Percentiles rank a stretch among this genome's conserved stretches.
Conservation (phyloP, 2,113 vertebrate genomes). For the Anarhynchus alexandrinus region DNA sequence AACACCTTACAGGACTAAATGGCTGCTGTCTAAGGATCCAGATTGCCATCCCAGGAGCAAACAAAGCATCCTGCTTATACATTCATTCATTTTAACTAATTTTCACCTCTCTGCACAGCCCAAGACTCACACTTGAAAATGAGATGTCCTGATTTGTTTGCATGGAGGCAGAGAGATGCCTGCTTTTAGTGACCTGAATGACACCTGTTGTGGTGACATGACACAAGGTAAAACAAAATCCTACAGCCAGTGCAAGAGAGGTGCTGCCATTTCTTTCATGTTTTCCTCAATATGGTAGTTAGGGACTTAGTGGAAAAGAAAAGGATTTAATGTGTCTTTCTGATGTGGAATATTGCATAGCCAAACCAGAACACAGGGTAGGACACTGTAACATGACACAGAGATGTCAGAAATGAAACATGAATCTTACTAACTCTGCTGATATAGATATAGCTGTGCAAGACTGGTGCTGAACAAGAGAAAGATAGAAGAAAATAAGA, state of each 20-base stretch:
- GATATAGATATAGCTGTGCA: neutral
- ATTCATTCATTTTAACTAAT: neutral
- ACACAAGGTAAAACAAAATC: neutral
- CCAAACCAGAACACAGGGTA: neutral
- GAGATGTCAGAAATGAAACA: neutral
- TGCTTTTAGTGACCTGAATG: neutral
- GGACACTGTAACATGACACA: neutral
- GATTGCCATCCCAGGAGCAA: neutral
- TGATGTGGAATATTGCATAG: neutral
- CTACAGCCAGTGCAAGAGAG: neutral
- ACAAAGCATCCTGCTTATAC: neutral
- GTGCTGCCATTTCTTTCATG: neutral
- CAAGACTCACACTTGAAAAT: neutral
- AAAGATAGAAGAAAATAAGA: neutral
- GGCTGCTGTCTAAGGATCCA: neutral
- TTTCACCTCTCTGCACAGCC: neutral
- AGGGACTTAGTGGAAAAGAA: neutral
- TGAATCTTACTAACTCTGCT: neutral
- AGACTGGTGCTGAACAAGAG: neutral
- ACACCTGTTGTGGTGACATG: neutral
- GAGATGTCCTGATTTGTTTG: neutral
- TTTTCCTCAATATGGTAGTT: neutral
- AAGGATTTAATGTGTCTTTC: neutral
- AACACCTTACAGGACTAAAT: neutral
- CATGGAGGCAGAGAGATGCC: neutral